These are phyloP conservation scores for Athripsodes cinereus DNA, from an alignment of 2,888 invertebrate genomes.

Conservation along the genomic window DNA sequence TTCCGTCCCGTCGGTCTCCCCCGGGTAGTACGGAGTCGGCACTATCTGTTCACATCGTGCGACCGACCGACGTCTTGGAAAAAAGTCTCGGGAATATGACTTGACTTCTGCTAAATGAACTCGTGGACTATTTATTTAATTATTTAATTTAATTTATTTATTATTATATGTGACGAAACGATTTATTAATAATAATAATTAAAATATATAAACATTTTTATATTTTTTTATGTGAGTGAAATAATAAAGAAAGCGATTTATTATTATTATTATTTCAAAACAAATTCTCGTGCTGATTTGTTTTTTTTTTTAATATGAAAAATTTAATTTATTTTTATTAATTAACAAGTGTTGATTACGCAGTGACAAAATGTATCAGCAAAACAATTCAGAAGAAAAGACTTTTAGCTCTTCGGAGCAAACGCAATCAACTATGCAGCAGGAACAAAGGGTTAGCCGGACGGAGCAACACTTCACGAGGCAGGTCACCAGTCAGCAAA, in stretches of 20 bases:
- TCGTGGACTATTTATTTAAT: conserved; percentile 40
- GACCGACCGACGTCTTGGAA: conserved; percentile 90
- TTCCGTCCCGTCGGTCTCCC: conserved; percentile 45
- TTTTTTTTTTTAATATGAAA: conserved; percentile 28
- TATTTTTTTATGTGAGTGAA: conserved; percentile 14
- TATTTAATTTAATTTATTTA: conserved; percentile 13
- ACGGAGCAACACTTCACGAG: conserved; percentile 75
- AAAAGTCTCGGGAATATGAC: conserved; percentile 62
- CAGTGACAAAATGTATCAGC: conserved; percentile 63
- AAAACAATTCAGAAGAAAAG: conserved; percentile 44
- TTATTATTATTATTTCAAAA: neutral
- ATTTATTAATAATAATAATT: conserved; percentile 29
- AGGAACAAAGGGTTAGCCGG: conserved; percentile 56
- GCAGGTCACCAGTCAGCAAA: conserved; percentile 70
- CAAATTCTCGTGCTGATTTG: neutral
- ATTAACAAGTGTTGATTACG: conserved; percentile 2
- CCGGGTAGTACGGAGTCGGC: conserved; percentile 30
- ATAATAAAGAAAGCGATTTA: conserved; percentile 4
- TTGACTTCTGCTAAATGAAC: conserved; percentile 67
- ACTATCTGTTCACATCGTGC: conserved; percentile 87
- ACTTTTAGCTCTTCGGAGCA: conserved; percentile 40
- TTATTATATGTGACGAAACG: conserved; percentile 29
- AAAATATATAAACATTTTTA: conserved; percentile 12
- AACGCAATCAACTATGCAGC: conserved; percentile 44
- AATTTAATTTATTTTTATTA: conserved; percentile 1